Evolutionary conservation across 2,797 vertebrate species (phyloP), one percentile per base, ranked within the genome.

Genomic region (Phoxinus dragarum): DNA sequence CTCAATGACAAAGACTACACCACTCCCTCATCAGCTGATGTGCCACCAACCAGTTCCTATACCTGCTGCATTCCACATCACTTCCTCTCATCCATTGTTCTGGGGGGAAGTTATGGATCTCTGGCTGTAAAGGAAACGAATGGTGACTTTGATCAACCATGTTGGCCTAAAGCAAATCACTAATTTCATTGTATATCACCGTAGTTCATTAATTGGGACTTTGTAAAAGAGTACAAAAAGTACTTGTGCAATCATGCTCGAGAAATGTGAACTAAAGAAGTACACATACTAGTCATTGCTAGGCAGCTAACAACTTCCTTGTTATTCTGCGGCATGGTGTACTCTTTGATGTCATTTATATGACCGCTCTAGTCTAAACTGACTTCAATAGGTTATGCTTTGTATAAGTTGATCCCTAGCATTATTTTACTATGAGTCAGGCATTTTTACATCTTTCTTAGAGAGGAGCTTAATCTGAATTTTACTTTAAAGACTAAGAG

Each of bases 361-460:
- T 82, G 12, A 73, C 54, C n/a, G 10, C 68, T 74, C 71, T 75
- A 52, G 42, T 75, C 56, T 66, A 38, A 66, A 69, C n/a, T 76
- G 42, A 76, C 81, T 78, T 78, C 75, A 82, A 71, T 76, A 82
- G 64, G 59, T 31, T 71, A 64, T 52, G n/a, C 69, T 81, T 74
- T 44, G 84, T 54, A 27, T 49, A 49, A 80, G 64, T 49, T 64
- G 61, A 85, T 82, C 79, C 44, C 31, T 61, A 40, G 52, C 76
- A 80, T 82, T 52, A 88, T 54, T 44, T 49, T 61, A 52, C 76
- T 23, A 47, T 82, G 85, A 82, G 89, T 91, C 88, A 90, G 68
- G 8, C 73, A 67, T 76, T 19, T 82, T 92, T 88, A 19, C 81
- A 59, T 75, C 82, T 89, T 90, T 87, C 83, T 14, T 19, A 27